Evolutionary conservation across 1,140 invertebrate species (phyloP).

Genomic region (Leptoteleia sp.): DNA sequence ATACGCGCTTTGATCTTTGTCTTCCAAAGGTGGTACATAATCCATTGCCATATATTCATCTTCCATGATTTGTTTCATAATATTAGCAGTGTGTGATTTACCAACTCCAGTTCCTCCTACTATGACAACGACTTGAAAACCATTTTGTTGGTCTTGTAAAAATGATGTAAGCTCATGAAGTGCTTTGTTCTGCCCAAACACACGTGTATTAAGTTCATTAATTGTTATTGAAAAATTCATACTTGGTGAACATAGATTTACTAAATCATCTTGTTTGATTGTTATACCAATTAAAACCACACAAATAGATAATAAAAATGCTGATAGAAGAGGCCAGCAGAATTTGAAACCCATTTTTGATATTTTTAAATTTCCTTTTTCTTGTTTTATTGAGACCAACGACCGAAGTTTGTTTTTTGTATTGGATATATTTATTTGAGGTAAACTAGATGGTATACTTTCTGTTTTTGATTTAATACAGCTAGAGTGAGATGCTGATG

Average conservation of each 20-base stretch:
- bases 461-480: no score
- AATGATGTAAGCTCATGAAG: conserved; percentile 48
- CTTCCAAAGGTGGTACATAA: conserved; percentile 58
- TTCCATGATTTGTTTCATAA: conserved; percentile 71
- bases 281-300: conserved; percentile 34
- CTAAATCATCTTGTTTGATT: conserved; percentile 38
- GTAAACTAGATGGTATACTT: no score
- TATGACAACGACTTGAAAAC: conserved; percentile 67
- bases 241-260: conserved; percentile 45
- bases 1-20: conserved; percentile 49
- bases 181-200: conserved; percentile 72
- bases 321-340: conserved; percentile 1
- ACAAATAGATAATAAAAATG: conserved; percentile 17
- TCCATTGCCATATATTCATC: conserved; percentile 53
- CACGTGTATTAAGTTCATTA: conserved; percentile 58
- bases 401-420: not conserved
- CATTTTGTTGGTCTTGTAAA: conserved; percentile 36
- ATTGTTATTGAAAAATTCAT: conserved; percentile 65
- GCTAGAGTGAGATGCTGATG: no score
- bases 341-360: not conserved
- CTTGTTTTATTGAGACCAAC: not conserved
- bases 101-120: conserved; percentile 77
- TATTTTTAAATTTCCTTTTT: not conserved
- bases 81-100: conserved; percentile 75
- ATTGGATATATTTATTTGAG: not conserved